Percentiles rank a stretch among this genome's conserved stretches.
Evolutionary conservation across 2,888 invertebrate species (phyloP).

Genomic region (Orthosia cruda): DNA sequence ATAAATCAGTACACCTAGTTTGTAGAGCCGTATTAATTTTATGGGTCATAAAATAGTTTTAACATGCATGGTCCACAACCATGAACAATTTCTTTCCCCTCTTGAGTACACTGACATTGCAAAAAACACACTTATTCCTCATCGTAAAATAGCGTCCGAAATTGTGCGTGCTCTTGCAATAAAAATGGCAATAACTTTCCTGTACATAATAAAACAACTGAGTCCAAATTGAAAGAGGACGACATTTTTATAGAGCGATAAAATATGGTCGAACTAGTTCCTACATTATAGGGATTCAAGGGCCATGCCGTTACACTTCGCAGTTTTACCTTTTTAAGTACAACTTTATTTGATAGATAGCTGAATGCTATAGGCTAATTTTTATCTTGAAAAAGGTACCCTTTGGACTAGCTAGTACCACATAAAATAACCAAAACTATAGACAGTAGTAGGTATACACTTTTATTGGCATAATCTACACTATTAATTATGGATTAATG

Average conservation of each 20-base stretch:
- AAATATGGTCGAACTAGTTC: constrained; percentile 76
- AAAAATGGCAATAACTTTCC: constrained; percentile 84
- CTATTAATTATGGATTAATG: not conserved
- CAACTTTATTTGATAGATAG: not conserved
- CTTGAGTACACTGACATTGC: constrained; percentile 37
- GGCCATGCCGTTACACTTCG: constrained; percentile 33
- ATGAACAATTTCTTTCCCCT: constrained; percentile 57
- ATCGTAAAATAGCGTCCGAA: constrained; percentile 73
- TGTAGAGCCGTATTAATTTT: constrained; percentile 32
- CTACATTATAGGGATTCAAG: constrained; percentile 66
- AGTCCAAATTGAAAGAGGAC: constrained; percentile 81
- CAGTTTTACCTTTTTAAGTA: constrained; percentile 24
- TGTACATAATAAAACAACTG: constrained; percentile 79
- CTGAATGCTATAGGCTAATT: not conserved
- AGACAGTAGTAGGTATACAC: too few species aligned
- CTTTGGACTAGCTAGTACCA: not conserved
- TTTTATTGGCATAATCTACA: not conserved
- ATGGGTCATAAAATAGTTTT: constrained; percentile 45
- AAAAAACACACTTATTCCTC: constrained; percentile 59
- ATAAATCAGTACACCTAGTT: constrained; percentile 21
- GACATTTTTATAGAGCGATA: constrained; percentile 85
- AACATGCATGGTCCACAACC: constrained; percentile 43
- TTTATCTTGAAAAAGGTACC: not conserved
- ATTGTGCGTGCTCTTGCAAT: constrained; percentile 77
- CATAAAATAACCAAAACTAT: not conserved